phyloP scores from a whole-genome alignment of 1,140 invertebrate genomes.

The Trypoxylus dichotomus region DNA sequence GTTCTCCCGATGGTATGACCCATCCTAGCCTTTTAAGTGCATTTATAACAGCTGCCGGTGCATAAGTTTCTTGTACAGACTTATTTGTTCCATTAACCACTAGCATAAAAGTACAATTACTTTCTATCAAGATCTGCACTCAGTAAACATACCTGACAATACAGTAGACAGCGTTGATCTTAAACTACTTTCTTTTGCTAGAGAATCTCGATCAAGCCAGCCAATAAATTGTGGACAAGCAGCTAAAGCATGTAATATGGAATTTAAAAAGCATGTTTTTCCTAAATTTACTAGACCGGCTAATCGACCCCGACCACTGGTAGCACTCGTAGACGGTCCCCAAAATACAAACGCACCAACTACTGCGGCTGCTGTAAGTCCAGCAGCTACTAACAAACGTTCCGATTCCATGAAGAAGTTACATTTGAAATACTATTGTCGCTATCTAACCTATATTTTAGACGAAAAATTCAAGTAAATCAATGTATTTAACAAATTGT shows the following conservation, averaged over 20 bases:
- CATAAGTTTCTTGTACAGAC: constrained; percentile 59
- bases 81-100: constrained; percentile 77
- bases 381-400: constrained; percentile 69
- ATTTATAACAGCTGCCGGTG: constrained; percentile 75
- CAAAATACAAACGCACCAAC: constrained; percentile 78
- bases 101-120: constrained; percentile 46
- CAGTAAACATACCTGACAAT: constrained; percentile 46
- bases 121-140: not conserved
- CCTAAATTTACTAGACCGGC: constrained; percentile 83
- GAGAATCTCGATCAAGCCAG: constrained; percentile 71
- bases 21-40: constrained; percentile 75
- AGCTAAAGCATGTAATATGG: constrained; percentile 79
- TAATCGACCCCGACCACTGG: constrained; percentile 67
- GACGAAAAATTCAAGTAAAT: not conserved
- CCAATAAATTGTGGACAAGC: constrained; percentile 77
- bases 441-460: not conserved
- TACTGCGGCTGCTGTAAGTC: constrained; percentile 72
- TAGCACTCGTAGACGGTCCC: constrained; percentile 67
- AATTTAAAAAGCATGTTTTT: constrained; percentile 85
- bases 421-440: not conserved
- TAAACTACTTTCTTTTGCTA: constrained; percentile 48
- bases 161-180: constrained; percentile 48
- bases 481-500: not conserved
- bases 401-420: constrained; percentile 64
- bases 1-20: constrained; percentile 86